These are phyloP conservation scores for Drosophila tripunctata DNA, from an alignment of 2,888 invertebrate species.

Conservation along the genomic window DNA sequence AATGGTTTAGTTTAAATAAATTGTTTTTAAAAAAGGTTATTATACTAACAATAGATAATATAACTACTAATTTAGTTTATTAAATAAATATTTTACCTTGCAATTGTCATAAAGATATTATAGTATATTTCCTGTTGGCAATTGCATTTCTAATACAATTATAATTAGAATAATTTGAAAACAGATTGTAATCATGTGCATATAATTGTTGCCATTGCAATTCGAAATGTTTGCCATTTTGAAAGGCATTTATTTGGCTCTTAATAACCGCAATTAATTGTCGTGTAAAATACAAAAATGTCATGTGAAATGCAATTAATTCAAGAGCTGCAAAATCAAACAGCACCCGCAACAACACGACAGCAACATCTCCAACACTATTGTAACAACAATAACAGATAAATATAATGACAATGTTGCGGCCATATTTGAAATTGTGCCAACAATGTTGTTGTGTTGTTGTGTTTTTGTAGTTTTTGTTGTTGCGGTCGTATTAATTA, in stretches of 20 bases:
- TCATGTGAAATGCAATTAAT: conserved; percentile 76
- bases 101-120: background rate
- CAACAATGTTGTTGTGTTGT: conserved; percentile 41
- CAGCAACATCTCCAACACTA: conserved; percentile 26
- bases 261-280: conserved; percentile 65
- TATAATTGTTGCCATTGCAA: conserved; percentile 12
- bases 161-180: conserved; percentile 1
- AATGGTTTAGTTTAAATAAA: background rate
- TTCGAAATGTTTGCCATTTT: conserved; percentile 20
- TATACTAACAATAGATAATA: background rate
- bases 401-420: conserved; percentile 68
- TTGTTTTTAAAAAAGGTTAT: background rate
- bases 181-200: conserved; percentile 28
- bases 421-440: conserved; percentile 71
- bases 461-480: conserved; percentile 10
- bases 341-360: conserved; percentile 13
- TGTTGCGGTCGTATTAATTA: conserved; percentile 68
- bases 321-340: conserved; percentile 53
- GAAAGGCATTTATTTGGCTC: conserved; percentile 33
- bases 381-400: conserved; percentile 57
- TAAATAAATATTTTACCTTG: background rate
- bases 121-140: background rate
- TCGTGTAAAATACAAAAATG: conserved; percentile 54
- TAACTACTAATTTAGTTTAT: background rate
- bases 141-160: background rate